Conservation (phyloP, 2,113 vertebrate species). For the Paedocypris sp. region DNA sequence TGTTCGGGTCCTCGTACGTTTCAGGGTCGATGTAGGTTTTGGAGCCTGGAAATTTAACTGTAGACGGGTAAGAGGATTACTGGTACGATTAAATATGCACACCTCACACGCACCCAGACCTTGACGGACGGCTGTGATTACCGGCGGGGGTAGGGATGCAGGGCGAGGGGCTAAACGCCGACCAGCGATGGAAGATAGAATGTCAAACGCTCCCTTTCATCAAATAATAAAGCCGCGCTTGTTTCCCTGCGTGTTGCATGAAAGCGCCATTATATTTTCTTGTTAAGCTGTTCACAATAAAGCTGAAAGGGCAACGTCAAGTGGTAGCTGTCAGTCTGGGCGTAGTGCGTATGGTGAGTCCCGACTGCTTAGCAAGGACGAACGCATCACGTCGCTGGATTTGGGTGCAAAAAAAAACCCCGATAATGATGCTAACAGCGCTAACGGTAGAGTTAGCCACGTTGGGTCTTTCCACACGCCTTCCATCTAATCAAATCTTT, state of each 20-base stretch:
- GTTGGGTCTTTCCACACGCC: constrained; percentile 9
- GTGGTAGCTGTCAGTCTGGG: constrained; percentile 19
- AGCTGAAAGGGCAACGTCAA: background rate
- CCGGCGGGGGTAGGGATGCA: background rate
- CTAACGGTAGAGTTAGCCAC: too few relatives aligned
- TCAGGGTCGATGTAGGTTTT: constrained; percentile 99
- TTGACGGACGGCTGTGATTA: constrained; percentile 55
- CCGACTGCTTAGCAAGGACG: background rate
- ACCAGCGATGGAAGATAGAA: constrained; percentile 15
- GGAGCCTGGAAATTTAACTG: constrained; percentile 99
- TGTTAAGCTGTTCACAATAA: constrained; percentile 17
- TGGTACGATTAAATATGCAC: constrained; percentile 81
- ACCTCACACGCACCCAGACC: constrained; percentile 52
- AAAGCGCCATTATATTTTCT: constrained; percentile 12
- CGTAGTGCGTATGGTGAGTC: constrained; percentile 17
- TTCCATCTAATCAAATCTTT: constrained; percentile 38
- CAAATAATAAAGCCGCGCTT: constrained; percentile 9
- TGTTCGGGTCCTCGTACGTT: constrained; percentile 97
- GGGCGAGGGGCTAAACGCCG: constrained; percentile 17
- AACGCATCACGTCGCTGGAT: too few relatives aligned
- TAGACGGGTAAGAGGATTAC: constrained; percentile 96
- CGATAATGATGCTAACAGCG: too few relatives aligned
- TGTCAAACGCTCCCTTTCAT: constrained; percentile 31
- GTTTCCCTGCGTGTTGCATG: constrained; percentile 7
- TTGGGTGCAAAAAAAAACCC: too few relatives aligned